Evolutionary conservation across 2,888 invertebrate genomes (phyloP).

Genomic region (Cetonia aurata): DNA sequence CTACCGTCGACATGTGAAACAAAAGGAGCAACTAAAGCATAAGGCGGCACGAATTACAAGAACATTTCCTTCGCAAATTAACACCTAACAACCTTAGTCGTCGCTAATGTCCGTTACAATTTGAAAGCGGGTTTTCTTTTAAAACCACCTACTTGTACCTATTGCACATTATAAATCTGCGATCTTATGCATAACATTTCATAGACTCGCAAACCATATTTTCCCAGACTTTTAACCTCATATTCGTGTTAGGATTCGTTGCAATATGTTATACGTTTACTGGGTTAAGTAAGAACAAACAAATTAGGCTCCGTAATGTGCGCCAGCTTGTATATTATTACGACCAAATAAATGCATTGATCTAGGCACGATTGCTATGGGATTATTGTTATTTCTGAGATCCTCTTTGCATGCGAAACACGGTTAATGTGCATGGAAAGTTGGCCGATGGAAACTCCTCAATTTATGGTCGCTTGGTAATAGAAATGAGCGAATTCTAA

Average conservation of each 20-base stretch:
- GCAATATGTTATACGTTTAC: conserved; percentile 3
- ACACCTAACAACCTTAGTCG: conserved; percentile 13
- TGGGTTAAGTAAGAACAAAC: background rate
- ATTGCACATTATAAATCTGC: background rate
- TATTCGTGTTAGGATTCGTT: background rate
- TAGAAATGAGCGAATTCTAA: no score
- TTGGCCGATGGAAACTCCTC: conserved; percentile 14
- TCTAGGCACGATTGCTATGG: background rate
- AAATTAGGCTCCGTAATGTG: background rate
- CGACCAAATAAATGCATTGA: background rate
- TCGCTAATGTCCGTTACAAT: conserved; percentile 15
- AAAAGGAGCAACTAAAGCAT: background rate
- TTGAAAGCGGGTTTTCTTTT: conserved; percentile 11
- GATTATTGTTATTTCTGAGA: conserved; percentile 7
- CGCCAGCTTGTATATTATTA: conserved; percentile 4
- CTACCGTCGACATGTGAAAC: background rate
- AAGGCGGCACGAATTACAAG: conserved; percentile 6
- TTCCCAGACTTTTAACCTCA: conserved; percentile 3
- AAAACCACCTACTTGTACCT: background rate
- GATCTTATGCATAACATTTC: conserved; percentile 11
- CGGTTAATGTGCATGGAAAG: conserved; percentile 15
- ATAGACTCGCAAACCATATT: conserved; percentile 8
- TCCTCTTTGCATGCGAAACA: background rate
- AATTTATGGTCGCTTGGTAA: no score
- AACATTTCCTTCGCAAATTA: conserved; percentile 23